phyloP scores from a whole-genome alignment of 2,113 vertebrate species.

The Malurus elegans region DNA sequence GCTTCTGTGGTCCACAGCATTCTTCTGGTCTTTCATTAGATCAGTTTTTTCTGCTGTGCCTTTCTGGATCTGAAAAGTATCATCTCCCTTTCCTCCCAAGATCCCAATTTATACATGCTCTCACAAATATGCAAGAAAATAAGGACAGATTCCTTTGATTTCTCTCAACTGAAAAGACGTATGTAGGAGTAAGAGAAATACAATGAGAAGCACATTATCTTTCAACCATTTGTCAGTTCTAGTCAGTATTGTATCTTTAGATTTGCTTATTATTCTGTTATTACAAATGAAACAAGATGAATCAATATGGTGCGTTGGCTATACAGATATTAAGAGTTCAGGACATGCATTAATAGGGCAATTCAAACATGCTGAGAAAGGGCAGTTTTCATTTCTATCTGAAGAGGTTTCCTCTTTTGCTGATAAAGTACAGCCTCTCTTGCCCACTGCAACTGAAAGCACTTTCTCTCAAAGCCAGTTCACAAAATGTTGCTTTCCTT shows the following conservation, averaged over 20 bases:
- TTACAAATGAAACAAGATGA: background rate
- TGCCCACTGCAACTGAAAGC: background rate
- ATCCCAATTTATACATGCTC: background rate
- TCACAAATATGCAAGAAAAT: conserved; percentile 9
- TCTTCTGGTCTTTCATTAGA: background rate
- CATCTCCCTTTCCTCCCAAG: background rate
- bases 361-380: background rate
- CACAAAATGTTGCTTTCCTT: background rate
- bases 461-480: background rate
- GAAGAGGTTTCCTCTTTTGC: background rate
- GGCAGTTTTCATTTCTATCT: background rate
- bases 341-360: background rate
- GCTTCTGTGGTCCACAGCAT: background rate
- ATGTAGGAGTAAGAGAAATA: conserved; percentile 1
- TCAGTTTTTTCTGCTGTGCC: background rate
- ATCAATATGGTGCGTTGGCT: background rate
- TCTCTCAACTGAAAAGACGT: background rate
- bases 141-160: background rate
- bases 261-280: background rate
- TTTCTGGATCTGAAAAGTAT: background rate
- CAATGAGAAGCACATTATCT: background rate
- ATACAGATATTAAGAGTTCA: background rate
- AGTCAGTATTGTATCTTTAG: background rate
- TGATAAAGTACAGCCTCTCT: background rate
- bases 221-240: background rate